Conservation (phyloP, 2,888 invertebrate genomes). For the Andrena trimmerana region DNA sequence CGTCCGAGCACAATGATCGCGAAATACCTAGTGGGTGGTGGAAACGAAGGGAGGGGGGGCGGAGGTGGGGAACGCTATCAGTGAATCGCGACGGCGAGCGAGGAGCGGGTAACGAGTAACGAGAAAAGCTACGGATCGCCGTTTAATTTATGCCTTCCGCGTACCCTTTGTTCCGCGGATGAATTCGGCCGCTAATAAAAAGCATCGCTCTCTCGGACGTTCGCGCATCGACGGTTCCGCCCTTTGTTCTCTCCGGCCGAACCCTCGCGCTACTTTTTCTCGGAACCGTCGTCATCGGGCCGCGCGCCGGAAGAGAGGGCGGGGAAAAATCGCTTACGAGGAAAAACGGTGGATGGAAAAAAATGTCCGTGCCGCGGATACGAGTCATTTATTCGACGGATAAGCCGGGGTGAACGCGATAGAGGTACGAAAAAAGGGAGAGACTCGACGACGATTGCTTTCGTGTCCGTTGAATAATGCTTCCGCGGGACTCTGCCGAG, state of each 20-base stretch:
- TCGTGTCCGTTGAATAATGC: too few species aligned
- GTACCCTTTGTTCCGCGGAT: constrained; percentile 42
- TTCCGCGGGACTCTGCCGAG: too few species aligned
- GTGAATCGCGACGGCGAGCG: neutral
- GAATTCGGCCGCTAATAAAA: constrained; percentile 53
- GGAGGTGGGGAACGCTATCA: too few species aligned
- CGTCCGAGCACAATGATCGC: too few species aligned
- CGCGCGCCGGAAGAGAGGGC: constrained; percentile 29
- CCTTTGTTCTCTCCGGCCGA: constrained; percentile 39
- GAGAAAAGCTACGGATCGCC: constrained; percentile 1
- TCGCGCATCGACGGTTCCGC: constrained; percentile 70
- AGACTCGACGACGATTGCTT: too few species aligned
- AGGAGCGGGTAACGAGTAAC: constrained; percentile 7
- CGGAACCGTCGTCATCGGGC: constrained; percentile 58
- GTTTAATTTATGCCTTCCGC: constrained; percentile 46
- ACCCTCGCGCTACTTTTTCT: constrained; percentile 43
- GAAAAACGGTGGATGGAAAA: constrained; percentile 7
- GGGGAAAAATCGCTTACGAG: constrained; percentile 37
- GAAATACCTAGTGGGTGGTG: too few species aligned
- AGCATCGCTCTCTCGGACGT: constrained; percentile 28
- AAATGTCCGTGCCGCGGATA: neutral
- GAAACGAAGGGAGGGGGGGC: too few species aligned
- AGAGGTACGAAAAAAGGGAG: too few species aligned
- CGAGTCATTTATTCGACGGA: neutral
- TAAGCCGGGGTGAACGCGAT: too few species aligned